phyloP scores from a whole-genome alignment of 2,888 invertebrate species.

The Steromphala cineraria region DNA sequence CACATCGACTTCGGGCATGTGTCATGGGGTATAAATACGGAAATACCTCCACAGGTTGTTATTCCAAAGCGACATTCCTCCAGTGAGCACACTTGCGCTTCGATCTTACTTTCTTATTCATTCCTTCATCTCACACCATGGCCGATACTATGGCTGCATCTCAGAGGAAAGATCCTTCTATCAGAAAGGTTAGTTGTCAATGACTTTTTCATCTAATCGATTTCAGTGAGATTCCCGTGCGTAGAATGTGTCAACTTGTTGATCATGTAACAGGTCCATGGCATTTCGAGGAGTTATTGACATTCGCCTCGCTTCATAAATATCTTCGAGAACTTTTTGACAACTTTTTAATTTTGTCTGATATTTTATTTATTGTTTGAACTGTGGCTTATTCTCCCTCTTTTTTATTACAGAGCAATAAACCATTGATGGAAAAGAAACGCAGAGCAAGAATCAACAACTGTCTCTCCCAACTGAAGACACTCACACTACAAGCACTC shows the following conservation, averaged over 20 bases:
- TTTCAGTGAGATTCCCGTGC: neutral
- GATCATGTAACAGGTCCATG: neutral
- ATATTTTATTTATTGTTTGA: neutral
- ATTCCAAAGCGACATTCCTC: conserved; percentile 18
- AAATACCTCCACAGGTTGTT: conserved; percentile 11
- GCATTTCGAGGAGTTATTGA: neutral
- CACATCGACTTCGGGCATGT: conserved; percentile 62
- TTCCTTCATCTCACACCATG: conserved; percentile 13
- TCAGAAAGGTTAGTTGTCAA: conserved; percentile 24
- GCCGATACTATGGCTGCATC: conserved; percentile 21
- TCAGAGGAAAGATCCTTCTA: conserved; percentile 27
- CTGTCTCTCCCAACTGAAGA: conserved; percentile 70
- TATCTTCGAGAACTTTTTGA: neutral
- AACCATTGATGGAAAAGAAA: conserved; percentile 73
- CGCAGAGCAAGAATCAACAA: conserved; percentile 71
- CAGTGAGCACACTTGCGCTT: neutral
- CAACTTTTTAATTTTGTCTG: neutral
- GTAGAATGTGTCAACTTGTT: neutral
- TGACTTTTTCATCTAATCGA: neutral
- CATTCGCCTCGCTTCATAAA: neutral
- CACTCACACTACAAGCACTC: conserved; percentile 70
- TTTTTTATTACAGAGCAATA: conserved; percentile 65
- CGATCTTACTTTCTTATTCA: neutral
- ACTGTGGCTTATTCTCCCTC: neutral
- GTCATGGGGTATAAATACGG: conserved; percentile 53